Base-by-base conservation (phyloP, 2,888 invertebrate species). In the Bembecia ichneumoniformis region DNA sequence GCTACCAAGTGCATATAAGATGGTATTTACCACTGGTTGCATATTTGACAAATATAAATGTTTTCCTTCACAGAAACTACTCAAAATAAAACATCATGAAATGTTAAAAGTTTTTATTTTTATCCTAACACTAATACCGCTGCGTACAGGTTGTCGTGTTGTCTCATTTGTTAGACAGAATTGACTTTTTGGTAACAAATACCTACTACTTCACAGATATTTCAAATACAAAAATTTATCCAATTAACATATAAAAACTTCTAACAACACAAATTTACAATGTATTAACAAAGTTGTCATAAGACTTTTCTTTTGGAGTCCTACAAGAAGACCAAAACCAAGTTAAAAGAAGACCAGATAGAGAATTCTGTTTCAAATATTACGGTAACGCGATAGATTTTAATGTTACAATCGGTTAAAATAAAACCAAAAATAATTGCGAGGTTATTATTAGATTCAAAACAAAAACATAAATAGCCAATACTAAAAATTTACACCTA, bases 181-280 rank as follows among this genome's bases (percentile, higher is more conserved):
- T 77, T 79, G 76, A 82, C 77, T 77, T 79, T 77, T 77, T 77
- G 80, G 82, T 82, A 83, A 82, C 78, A 78, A 55, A 51, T 50
- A 52, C n/a, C n/a, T n/a, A n/a, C 50, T 47, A 52, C 53, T 60
- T 47, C 35, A 71, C 62, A 40, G 40, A 40, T 40, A 14, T 13
- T 40, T 40, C 40, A 11, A 14, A 55, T 63, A 66, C 61, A 71
- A 60, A 58, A 64, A 52, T 56, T 52, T 47, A 54, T 50, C 44
- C 36, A 46, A 49, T 45, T 50, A 52, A 64, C 60, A 63, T 60
- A 59, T 14, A 15, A 57, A 63, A 69, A 72, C 62, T n/a, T 62
- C 63, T 61, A 71, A 75, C 68, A 74, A 72, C 66, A 75, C 74
- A 65, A 66, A 69, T 65, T 71, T 73, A 62, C 71, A 72, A 68